These are phyloP conservation scores for Magallana angulata DNA, from an alignment of 1,140 invertebrate genomes.

Conservation along the genomic window DNA sequence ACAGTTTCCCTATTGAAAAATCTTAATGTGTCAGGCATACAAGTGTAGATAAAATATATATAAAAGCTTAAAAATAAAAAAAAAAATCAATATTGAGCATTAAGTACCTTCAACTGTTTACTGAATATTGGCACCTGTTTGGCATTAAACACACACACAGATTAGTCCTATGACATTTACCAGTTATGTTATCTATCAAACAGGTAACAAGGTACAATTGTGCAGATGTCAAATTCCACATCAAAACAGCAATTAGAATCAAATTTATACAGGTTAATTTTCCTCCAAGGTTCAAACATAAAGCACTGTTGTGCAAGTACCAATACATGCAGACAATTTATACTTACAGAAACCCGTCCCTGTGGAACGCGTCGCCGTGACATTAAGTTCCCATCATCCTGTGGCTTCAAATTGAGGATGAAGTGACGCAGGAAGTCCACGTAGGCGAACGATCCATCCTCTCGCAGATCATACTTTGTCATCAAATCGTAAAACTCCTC, in stretches of 20 bases:
- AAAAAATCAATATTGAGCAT: too few species aligned
- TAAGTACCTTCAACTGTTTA: slow-evolving; percentile 17
- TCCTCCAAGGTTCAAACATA: neutral
- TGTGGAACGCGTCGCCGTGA: slow-evolving; percentile 63
- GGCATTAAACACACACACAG: neutral
- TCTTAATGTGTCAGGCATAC: too few species aligned
- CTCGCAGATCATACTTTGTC: slow-evolving; percentile 76
- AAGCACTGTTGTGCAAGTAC: neutral
- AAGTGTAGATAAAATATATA: too few species aligned
- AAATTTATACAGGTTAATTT: neutral
- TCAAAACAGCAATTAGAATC: too few species aligned
- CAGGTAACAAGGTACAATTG: too few species aligned
- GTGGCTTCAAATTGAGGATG: slow-evolving; percentile 69
- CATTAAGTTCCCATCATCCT: slow-evolving; percentile 59
- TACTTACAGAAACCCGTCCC: slow-evolving; percentile 63
- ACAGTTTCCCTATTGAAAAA: too few species aligned
- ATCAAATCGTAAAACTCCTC: slow-evolving; percentile 72
- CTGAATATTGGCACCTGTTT: neutral
- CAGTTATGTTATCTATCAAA: too few species aligned
- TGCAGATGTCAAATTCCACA: too few species aligned
- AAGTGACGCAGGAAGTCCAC: slow-evolving; percentile 76
- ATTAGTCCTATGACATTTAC: too few species aligned
- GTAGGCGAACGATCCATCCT: slow-evolving; percentile 76
- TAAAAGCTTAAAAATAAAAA: too few species aligned
- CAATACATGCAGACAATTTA: neutral